Base-by-base conservation (phyloP, 2,113 vertebrate genomes). In the Rhinichthys klamathensis region DNA sequence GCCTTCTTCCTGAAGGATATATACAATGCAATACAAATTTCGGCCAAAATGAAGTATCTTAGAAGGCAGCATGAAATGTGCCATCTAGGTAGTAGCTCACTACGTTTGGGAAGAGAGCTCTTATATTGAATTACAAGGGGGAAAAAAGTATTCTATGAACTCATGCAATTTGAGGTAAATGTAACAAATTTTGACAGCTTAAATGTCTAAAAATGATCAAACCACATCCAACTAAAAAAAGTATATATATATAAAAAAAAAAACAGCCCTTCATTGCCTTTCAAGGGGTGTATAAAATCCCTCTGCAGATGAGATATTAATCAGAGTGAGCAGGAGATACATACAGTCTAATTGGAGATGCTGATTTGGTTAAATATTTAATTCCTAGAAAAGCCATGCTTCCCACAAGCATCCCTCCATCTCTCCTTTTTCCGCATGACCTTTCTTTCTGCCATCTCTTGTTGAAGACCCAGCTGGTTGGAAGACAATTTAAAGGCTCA, bases 361-460 rank as follows among this genome's bases (percentile, higher is more conserved):
- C 51, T 60, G 85, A 78, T 80, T 21, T 82, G 30, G 12, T 78
- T 80, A 67, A 87, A 85, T 83, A 79, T 72, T 83, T 78, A 1
- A 78, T 78, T 32, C 9, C 1, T 49, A 5, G 67, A 85, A 85
- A 58, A 65, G 85, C 65, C 78, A 74, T 67, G 69, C 38, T 83
- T 65, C 27, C 72, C 25, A 32, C 27, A 70, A 41, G 49, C 65
- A 32, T 80, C 3, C 15, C 32, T 54, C 72, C 60, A 81, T 61
- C 56, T 67, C 60, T 30, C 7, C 32, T 21, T 60, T 27, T 82
- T 44, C 67, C 65, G 32, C 27, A 44, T 38, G 54, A 72, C 54
- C 51, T 54, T 44, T 23, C 56, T 27, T 61, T 21, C n/a, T 46
- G 78, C 15, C 58, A 65, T 61, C 56, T 44, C 77, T 80, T 41